Conservation (phyloP, 2,113 vertebrate species). For the Diadophis punctatus region DNA sequence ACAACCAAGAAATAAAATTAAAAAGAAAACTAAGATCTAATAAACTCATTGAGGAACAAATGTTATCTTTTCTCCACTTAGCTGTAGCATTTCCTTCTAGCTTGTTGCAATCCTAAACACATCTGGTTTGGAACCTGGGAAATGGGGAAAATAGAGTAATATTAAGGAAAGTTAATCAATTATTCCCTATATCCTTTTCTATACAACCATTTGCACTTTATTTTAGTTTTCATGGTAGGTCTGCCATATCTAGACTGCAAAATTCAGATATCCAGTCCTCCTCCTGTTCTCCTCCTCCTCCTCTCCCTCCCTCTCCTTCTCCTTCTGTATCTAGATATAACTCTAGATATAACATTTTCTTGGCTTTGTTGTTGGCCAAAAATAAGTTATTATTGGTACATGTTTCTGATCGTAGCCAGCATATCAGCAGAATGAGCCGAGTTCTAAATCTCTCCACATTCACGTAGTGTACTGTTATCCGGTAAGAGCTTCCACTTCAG, state of each 20-base stretch:
- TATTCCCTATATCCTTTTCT: neutral
- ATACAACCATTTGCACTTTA: neutral
- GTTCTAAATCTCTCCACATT: too few relatives aligned
- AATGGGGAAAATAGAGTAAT: neutral
- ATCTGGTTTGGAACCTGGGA: neutral
- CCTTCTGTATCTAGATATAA: too few relatives aligned
- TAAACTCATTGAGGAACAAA: neutral
- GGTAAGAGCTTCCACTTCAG: too few relatives aligned
- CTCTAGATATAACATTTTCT: too few relatives aligned
- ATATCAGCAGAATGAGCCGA: too few relatives aligned
- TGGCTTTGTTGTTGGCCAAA: too few relatives aligned
- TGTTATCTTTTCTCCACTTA: neutral
- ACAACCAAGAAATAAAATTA: neutral
- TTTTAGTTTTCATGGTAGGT: neutral
- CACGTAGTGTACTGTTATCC: too few relatives aligned
- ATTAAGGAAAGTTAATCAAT: neutral
- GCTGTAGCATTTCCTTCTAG: neutral
- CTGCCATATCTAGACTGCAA: neutral
- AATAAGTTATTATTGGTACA: too few relatives aligned
- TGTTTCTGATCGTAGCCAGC: too few relatives aligned
- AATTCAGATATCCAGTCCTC: neutral
- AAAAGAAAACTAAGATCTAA: neutral
- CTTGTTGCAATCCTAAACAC: neutral
- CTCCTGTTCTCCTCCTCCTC: too few relatives aligned
- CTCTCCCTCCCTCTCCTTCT: too few relatives aligned